A percentile compares a stretch with the other conserved stretches of the same genome.
These are phyloP conservation scores for Agrilus planipennis DNA, from an alignment of 1,140 invertebrate species.

Conservation along the genomic window DNA sequence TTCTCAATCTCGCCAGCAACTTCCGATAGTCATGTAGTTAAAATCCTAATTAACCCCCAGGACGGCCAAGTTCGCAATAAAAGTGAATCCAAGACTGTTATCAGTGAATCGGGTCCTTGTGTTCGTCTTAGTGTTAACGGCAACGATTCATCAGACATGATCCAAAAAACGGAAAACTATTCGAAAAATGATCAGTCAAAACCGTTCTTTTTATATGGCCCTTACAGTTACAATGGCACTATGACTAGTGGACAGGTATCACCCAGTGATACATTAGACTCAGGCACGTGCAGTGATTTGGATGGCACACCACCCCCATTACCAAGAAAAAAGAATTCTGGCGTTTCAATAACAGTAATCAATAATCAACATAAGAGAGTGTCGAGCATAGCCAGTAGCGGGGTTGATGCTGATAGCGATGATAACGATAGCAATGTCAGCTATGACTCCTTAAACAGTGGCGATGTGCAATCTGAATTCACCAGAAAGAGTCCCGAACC, in stretches of 20 bases:
- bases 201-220: slow-evolving; percentile 43
- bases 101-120: slow-evolving; percentile 20
- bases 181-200: slow-evolving; percentile 23
- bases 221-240: slow-evolving; percentile 40
- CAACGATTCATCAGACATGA: slow-evolving; percentile 20
- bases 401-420: slow-evolving; percentile 49
- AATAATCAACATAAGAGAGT: slow-evolving; percentile 36
- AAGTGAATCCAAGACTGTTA: slow-evolving; percentile 32
- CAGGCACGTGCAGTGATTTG: slow-evolving; percentile 69
- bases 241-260: slow-evolving; percentile 69
- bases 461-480: slow-evolving; percentile 34
- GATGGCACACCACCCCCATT: slow-evolving; percentile 61
- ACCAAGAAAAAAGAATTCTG: slow-evolving; percentile 47
- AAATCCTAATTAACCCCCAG: slow-evolving; percentile 52
- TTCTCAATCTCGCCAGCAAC: slow-evolving; percentile 22
- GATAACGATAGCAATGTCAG: slow-evolving; percentile 59
- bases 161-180: slow-evolving; percentile 16
- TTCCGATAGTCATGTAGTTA: slow-evolving; percentile 46
- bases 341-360: slow-evolving; percentile 35
- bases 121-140: slow-evolving; percentile 38
- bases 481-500: neutral
- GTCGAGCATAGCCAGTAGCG: slow-evolving; percentile 42
- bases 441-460: slow-evolving; percentile 57
- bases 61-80: slow-evolving; percentile 34
- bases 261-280: slow-evolving; percentile 65